phyloP scores from a whole-genome alignment of 37 sponge, comb jelly and placozoan species.

The Haliclona indistincta region DNA sequence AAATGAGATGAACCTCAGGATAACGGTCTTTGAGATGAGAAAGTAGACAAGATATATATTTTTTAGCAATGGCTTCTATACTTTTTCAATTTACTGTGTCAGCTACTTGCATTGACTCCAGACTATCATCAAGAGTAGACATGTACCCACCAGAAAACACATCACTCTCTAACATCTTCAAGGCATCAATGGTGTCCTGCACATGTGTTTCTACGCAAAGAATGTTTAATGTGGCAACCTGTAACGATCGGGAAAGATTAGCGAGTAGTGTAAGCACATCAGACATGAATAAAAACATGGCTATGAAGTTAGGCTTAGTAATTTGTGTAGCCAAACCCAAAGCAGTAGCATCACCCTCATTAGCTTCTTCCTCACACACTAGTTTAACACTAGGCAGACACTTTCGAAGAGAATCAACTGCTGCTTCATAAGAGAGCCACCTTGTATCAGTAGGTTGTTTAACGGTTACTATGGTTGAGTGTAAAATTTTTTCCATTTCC shows the following conservation, averaged over 20 bases:
- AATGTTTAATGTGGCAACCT: constrained; percentile 5
- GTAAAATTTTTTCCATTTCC: constrained; percentile 7
- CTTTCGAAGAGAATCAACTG: constrained; percentile 24
- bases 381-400: constrained; percentile 18
- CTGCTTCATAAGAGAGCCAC: constrained; percentile 49
- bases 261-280: not conserved
- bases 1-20: constrained; percentile 6
- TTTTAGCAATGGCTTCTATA: not conserved
- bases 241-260: constrained; percentile 13
- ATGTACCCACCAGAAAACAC: constrained; percentile 3
- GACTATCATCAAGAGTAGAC: constrained; percentile 13
- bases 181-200: constrained; percentile 2
- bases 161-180: constrained; percentile 4
- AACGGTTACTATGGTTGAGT: not conserved
- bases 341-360: constrained; percentile 46
- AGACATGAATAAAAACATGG: constrained; percentile 16
- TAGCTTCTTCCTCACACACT: constrained; percentile 22
- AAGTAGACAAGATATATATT: constrained; percentile 4
- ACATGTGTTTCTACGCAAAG: constrained; percentile 6
- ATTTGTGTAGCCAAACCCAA: constrained; percentile 24
- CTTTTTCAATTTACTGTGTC: not conserved
- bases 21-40: constrained; percentile 20
- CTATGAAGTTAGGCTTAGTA: constrained; percentile 17
- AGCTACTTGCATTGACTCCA: constrained; percentile 10
- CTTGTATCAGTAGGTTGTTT: constrained; percentile 36